Base-by-base conservation (phyloP, 2,888 invertebrate species). In the Hyposoter dolosus region DNA sequence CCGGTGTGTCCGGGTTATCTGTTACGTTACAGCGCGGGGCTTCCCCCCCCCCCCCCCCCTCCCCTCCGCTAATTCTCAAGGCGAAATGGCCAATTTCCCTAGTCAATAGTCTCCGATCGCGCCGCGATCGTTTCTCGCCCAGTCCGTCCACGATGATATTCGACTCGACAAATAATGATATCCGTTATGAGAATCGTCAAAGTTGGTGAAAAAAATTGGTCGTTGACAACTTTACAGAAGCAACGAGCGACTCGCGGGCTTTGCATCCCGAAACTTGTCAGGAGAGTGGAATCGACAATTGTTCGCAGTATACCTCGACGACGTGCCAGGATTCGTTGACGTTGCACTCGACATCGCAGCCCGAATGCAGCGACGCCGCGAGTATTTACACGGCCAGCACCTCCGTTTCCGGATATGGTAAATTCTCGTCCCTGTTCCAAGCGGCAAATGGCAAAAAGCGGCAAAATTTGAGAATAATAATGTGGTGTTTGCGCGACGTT, bases 341-440 rank as follows among this genome's bases (percentile, higher is more conserved):
- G 10, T 88, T 90, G 65, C 93, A 93, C 89, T 92, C 92, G 83
- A 85, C 92, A 66, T 89, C 89, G 0, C 93, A 92, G 87, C 91
- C 92, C 45, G 94, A 93, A 83, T 90, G 93, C 83, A 93, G 92
- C 74, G 94, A 94, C 90, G 93, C 91, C 82, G 90, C 92, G 75
- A 94, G 94, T 85, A 91, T 93, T 88, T 93, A 92, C 68, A 94
- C 94, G 82, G 93, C 93, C 69, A 94, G 93, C 82, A 93, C 94
- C 32, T 93, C 93, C 15, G 90, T 92, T 79, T 94, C 94, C 80
- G 94, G 93, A 77, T 93, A 94, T 90, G 94, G 94, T 93, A 84
- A 91, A 88, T 85, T 83, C 4, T 35, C 40, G 40, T 10, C 0
- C 35, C 35, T 35, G 1, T 40, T 40, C 10, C 40, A 10, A 40